Percentiles rank a stretch among this genome's conserved stretches.
These are phyloP conservation scores for Ernsta delagoae DNA, from an alignment of 2,888 invertebrate genomes.

Conservation along the genomic window DNA sequence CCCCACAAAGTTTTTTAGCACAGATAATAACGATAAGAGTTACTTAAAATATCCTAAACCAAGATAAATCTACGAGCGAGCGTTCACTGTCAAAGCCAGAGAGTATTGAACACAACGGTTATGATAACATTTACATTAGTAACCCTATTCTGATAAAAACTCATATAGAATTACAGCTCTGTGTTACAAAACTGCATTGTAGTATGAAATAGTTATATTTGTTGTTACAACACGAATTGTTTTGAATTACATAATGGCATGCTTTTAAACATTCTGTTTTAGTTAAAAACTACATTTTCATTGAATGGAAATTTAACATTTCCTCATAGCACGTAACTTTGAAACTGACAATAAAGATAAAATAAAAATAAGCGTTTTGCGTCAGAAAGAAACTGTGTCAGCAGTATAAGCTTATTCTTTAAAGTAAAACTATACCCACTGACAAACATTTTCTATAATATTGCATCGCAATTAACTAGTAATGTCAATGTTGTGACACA, in stretches of 20 bases:
- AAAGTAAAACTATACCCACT: no score
- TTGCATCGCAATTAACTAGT: no score
- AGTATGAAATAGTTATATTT: background rate
- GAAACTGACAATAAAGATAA: no score
- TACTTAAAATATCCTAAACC: conserved; percentile 20
- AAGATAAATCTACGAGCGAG: conserved; percentile 22
- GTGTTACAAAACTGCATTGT: background rate
- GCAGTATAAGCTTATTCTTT: no score
- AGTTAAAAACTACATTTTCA: no score
- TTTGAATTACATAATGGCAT: background rate
- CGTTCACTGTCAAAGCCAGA: conserved; percentile 38
- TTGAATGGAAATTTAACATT: no score
- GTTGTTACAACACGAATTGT: background rate
- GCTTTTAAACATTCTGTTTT: no score
- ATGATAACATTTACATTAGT: conserved; percentile 14
- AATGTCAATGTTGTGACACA: no score
- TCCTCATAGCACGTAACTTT: no score
- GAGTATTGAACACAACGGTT: conserved; percentile 28
- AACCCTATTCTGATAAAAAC: conserved; percentile 24
- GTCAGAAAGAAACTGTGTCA: no score
- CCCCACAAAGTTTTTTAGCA: background rate
- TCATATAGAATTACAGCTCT: background rate
- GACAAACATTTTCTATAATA: no score
- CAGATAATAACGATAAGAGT: conserved; percentile 23
- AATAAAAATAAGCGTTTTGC: no score